Base-by-base conservation (phyloP, 2,888 invertebrate species). In the Lasioglossum pauxillum region DNA sequence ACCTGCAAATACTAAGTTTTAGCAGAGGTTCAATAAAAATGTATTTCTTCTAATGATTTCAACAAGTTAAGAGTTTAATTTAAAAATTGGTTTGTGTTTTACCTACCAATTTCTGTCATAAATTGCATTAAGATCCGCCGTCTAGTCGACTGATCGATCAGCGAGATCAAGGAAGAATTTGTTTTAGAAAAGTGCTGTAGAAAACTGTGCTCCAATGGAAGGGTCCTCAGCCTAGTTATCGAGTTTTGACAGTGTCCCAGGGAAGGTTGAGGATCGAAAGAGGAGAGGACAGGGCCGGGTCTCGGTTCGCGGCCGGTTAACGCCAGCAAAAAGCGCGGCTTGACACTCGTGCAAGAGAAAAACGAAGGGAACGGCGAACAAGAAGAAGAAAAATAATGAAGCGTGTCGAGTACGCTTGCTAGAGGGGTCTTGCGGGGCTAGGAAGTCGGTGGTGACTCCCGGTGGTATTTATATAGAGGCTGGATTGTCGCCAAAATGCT, bases 401-500 rank as follows among this genome's bases (percentile, higher is more conserved):
- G 78, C 87, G 80, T 76, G 81, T 78, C 83, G 83, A 78, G 84
- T 84, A 79, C 84, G 83, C 75, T 72, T 72, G 67, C 67, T 57
- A 71, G 83, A 57, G 44, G 72, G 77, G 31, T 46, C 71, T 73
- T 75, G 78, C 44, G 85, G 86, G 86, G 82, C 75, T 79, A 89
- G 67, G 35, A 23, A 38, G 67, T 86, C 87, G 89, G 89, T 88
- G 92, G 91, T 93, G 92, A 93, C 93, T 93, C 92, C 92, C 91
- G 90, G 92, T 91, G 92, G 93, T 94, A 94, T 95, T 95, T 95
- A 94, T 94, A 94, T 92, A 92, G 90, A 91, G 91, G 86, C 92
- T 95, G 95, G 95, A 95, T 92, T 92, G 93, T 90, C 92, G 95
- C 95, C 95, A 95, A 95, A 94, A 95, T 93, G 92, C 94, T 93